Percentiles rank a stretch among this genome's conserved stretches.
These are phyloP conservation scores for Physocephala rufipes DNA, from an alignment of 2,888 invertebrate genomes.

Conservation along the genomic window DNA sequence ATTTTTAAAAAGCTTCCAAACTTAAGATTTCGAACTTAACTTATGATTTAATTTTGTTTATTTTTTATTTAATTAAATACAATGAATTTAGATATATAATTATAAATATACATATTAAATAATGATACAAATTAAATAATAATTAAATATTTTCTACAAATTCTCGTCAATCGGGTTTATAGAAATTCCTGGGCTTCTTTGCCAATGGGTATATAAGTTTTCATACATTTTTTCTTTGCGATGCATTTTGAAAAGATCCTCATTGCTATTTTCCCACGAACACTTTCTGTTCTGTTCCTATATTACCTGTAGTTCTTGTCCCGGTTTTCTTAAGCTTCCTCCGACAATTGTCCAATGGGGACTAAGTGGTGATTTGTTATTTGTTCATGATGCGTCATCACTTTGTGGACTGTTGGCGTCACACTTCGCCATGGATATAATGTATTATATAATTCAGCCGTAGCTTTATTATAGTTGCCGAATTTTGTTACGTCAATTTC, in stretches of 20 bases:
- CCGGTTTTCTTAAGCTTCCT: background rate
- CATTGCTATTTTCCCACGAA: background rate
- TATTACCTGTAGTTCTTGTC: background rate
- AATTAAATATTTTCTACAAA: background rate
- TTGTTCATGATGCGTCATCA: background rate
- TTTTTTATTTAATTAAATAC: background rate
- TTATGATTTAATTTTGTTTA: background rate
- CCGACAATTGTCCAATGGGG: background rate
- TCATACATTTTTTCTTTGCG: background rate
- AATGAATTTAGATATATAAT: background rate
- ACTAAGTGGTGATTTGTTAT: slow-evolving; percentile 5
- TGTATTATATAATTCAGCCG: background rate
- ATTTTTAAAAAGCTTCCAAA: background rate
- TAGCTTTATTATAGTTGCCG: background rate
- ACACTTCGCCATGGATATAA: background rate
- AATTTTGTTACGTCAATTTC: background rate
- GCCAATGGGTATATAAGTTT: background rate
- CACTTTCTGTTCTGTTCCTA: slow-evolving; percentile 1
- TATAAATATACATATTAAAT: background rate
- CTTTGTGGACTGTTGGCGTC: slow-evolving; percentile 7
- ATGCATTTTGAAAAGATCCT: background rate
- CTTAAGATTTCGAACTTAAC: background rate
- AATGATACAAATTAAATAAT: background rate
- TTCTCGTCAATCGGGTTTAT: background rate
- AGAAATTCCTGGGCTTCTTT: slow-evolving; percentile 6